A percentile compares a stretch with the other conserved stretches of the same genome.
Evolutionary conservation across 2,113 vertebrate genomes (phyloP).

Genomic region (Anolis sagrei): DNA sequence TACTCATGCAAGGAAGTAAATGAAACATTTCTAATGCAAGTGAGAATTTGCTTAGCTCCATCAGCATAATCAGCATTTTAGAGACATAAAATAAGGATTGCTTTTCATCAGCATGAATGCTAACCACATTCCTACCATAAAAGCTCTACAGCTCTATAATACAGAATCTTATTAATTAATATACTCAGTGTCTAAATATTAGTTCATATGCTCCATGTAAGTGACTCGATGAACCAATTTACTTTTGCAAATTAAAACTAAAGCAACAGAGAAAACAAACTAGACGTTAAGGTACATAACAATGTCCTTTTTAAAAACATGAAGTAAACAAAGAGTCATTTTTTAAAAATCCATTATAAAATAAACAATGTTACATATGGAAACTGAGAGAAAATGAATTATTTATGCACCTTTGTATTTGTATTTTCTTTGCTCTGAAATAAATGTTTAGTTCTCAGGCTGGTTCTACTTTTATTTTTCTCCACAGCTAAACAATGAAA

Average conservation of each 20-base stretch:
- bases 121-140: neutral
- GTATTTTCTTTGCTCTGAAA: neutral
- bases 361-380: conserved; percentile 3
- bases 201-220: conserved; percentile 3
- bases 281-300: neutral
- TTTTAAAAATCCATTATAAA: neutral
- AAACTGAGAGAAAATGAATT: neutral
- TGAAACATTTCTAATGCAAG: conserved; percentile 10
- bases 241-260: neutral
- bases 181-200: neutral
- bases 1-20: neutral
- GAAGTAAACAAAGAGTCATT: neutral
- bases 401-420: neutral
- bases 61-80: neutral
- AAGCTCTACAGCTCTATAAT: conserved; percentile 15
- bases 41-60: neutral
- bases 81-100: conserved; percentile 4
- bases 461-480: conserved; percentile 10
- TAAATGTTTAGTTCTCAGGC: neutral
- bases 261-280: neutral
- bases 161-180: neutral
- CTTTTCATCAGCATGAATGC: neutral
- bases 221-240: neutral
- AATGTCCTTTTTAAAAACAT: neutral
- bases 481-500: conserved; percentile 6